phyloP scores from a whole-genome alignment of 2,797 vertebrate genomes.

The Paratrypauchen microcephalus region DNA sequence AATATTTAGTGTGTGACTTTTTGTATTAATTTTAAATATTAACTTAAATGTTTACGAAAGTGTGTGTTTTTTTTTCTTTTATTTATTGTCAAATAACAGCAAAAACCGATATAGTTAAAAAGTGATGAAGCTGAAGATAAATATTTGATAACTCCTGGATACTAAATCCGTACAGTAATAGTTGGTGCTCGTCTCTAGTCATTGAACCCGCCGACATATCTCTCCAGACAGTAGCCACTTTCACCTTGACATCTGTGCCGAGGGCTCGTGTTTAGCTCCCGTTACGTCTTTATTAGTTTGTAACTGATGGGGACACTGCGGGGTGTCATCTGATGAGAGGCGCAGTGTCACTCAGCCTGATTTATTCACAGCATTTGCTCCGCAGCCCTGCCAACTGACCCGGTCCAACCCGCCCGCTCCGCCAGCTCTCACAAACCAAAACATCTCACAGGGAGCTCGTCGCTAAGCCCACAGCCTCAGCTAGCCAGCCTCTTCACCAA shows the following conservation, averaged over 20 bases:
- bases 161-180: slow-evolving; percentile 2
- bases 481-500: slow-evolving; percentile 37
- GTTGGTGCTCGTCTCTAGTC: slow-evolving; percentile 26
- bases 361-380: slow-evolving; percentile 77
- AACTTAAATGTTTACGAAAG: too few species aligned
- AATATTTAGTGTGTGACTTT: too few species aligned
- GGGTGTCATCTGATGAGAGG: slow-evolving; percentile 78
- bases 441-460: slow-evolving; percentile 49
- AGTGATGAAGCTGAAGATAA: neutral
- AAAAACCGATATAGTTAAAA: neutral
- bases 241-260: slow-evolving; percentile 73
- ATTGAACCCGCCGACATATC: slow-evolving; percentile 55
- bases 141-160: neutral
- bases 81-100: neutral
- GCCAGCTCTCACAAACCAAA: slow-evolving; percentile 43
- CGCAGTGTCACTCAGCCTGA: slow-evolving; percentile 75
- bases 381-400: slow-evolving; percentile 70
- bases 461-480: slow-evolving; percentile 67
- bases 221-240: slow-evolving; percentile 69
- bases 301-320: slow-evolving; percentile 73
- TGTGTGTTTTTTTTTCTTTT: too few species aligned
- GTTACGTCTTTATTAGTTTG: slow-evolving; percentile 76
- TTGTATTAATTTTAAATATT: too few species aligned
- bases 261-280: slow-evolving; percentile 72
- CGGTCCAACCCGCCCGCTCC: slow-evolving; percentile 44